Base-by-base conservation (phyloP, 2,888 invertebrate genomes). In the Ophion costatus region DNA sequence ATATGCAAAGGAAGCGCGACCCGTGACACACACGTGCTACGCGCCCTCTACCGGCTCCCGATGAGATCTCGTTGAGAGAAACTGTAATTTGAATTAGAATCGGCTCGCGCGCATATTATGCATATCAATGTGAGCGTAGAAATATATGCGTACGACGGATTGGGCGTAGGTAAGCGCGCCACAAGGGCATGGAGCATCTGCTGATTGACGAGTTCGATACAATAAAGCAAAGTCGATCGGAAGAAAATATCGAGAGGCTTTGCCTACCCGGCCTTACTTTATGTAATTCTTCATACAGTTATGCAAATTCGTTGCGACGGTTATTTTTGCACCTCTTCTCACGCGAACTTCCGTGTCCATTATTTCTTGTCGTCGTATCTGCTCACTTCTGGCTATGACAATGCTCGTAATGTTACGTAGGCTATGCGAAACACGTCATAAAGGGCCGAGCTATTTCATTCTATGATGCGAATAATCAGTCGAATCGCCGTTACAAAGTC, bases 31-130 rank as follows among this genome's bases (percentile, higher is more conserved):
- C 88, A 86, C 86, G 87, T 83, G 86, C 80, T 67, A 45, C 73
- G 83, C 82, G 80, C 66, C 82, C 76, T 83, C 79, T 73, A 57
- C 76, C 64, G 51, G 67, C 71, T 69, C 76, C 81, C 57, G 79
- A 69, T 45, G 70, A 66, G 79, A 75, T 82, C 76, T 42, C 79
- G 80, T 73, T 77, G 79, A 82, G 82, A 70, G 75, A 82, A 82
- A 82, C 63, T 59, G 33, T 76, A 83, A 87, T 87, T 87, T 87
- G 83, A 87, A 87, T 87, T 67, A 84, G 82, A 87, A 87, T 86
- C 77, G 84, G 45, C 67, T 64, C 63, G 66, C 77, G 83, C 66
- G 73, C 86, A 82, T 84, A 78, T 67, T 57, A 70, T 70, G 24
- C 38, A 67, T 67, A 38, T 56, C 59, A 38, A 71, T 45, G 17